Conservation (phyloP, 2,888 invertebrate species). For the Epinotia demarniana region DNA sequence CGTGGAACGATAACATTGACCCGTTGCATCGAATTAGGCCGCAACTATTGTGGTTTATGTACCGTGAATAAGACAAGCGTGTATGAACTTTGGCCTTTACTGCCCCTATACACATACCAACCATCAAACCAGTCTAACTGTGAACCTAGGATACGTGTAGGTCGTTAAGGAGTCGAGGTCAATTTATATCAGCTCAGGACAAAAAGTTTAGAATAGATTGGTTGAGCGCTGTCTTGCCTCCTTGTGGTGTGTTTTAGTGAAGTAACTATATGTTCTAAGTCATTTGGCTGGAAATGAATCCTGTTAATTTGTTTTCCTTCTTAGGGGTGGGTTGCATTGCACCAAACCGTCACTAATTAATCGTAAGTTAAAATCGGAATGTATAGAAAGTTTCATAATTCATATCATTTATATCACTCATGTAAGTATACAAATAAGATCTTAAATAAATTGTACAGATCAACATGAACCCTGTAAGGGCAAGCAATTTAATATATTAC, state of each 20-base stretch:
- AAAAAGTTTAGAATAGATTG: not conserved
- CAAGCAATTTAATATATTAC: too few species aligned
- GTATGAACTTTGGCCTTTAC: constrained; percentile 25
- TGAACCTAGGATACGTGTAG: not conserved
- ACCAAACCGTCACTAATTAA: too few species aligned
- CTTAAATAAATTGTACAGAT: too few species aligned
- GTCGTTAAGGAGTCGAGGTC: not conserved
- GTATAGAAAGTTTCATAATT: too few species aligned
- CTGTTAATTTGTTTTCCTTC: not conserved
- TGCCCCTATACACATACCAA: not conserved
- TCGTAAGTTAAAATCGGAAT: too few species aligned
- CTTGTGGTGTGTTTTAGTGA: not conserved
- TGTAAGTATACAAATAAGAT: too few species aligned
- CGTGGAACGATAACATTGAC: constrained; percentile 54
- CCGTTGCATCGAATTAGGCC: constrained; percentile 48
- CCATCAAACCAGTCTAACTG: not conserved
- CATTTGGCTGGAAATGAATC: not conserved
- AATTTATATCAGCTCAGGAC: not conserved
- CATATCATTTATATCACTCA: too few species aligned
- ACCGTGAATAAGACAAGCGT: constrained; percentile 39
- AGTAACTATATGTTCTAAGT: constrained; percentile 2
- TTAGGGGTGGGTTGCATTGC: not conserved
- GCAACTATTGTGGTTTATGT: constrained; percentile 48
- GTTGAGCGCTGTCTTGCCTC: not conserved
- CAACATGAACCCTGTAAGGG: too few species aligned